These are phyloP conservation scores for Brachylomia viminalis DNA, from an alignment of 2,888 invertebrate species.

Conservation along the genomic window DNA sequence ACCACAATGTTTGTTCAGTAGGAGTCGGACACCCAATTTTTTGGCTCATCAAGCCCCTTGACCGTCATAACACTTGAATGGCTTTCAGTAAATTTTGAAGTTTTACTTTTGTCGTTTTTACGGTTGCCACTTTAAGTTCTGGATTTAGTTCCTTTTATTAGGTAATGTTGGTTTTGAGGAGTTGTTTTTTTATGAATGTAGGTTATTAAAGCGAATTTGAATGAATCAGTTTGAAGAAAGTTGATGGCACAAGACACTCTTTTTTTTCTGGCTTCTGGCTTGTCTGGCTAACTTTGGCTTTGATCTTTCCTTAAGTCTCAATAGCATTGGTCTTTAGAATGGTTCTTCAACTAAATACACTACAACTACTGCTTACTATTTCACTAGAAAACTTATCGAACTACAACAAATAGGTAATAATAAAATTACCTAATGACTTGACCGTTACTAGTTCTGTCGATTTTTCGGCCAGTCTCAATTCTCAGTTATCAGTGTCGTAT, in stretches of 20 bases:
- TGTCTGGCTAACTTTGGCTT: not conserved
- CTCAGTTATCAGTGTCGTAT: too few species aligned
- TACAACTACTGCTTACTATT: too few species aligned
- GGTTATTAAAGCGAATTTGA: not conserved
- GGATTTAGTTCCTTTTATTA: slow-evolving; percentile 40
- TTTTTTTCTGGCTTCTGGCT: not conserved
- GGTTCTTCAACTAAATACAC: not conserved
- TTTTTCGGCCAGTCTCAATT: not conserved
- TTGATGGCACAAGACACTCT: not conserved
- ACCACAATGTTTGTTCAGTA: slow-evolving; percentile 74
- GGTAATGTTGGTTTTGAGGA: not conserved
- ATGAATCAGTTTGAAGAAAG: not conserved
- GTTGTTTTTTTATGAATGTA: not conserved
- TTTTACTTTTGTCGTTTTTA: slow-evolving; percentile 50
- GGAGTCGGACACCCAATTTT: slow-evolving; percentile 76
- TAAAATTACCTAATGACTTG: too few species aligned
- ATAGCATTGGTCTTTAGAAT: not conserved
- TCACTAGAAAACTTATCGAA: not conserved
- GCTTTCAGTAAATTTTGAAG: slow-evolving; percentile 66
- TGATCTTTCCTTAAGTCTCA: not conserved
- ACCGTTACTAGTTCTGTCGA: not conserved
- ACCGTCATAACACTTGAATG: slow-evolving; percentile 76
- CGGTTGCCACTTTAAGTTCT: slow-evolving; percentile 36
- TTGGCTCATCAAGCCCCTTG: slow-evolving; percentile 70
- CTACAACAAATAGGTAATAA: not conserved